Percentiles rank a stretch among this genome's conserved stretches.
Evolutionary conservation across 1,140 invertebrate species (phyloP).

Genomic region (Formica selysi): DNA sequence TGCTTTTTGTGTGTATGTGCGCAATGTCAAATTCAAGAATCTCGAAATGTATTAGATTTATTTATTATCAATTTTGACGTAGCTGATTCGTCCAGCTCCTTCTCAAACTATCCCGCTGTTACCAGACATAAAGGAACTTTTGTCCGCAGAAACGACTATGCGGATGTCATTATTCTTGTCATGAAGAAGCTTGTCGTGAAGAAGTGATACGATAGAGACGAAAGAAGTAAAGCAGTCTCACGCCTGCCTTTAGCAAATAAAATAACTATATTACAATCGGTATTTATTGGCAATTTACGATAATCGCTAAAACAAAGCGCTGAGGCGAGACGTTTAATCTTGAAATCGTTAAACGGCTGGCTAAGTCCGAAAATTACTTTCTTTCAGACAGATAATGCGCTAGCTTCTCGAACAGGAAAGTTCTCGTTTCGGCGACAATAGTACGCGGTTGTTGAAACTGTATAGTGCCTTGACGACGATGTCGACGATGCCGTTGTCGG

Average conservation of each 20-base stretch:
- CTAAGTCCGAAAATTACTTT: conserved; percentile 71
- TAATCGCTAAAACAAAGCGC: conserved; percentile 41
- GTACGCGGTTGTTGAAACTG: conserved; percentile 21
- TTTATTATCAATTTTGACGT: too few relatives aligned
- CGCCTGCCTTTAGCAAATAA: neutral
- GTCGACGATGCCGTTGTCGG: neutral
- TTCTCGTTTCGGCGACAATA: conserved; percentile 45
- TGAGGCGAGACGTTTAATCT: conserved; percentile 33
- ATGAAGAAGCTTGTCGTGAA: neutral
- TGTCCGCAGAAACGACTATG: conserved; percentile 7
- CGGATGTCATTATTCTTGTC: conserved; percentile 27
- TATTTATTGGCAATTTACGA: conserved; percentile 41
- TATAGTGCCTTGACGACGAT: neutral
- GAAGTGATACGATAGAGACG: neutral
- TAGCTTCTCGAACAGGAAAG: conserved; percentile 23
- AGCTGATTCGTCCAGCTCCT: too few relatives aligned
- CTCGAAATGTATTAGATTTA: too few relatives aligned
- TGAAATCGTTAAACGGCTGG: conserved; percentile 48
- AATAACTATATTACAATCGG: neutral
- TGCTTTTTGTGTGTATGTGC: too few relatives aligned
- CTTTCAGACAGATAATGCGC: conserved; percentile 67
- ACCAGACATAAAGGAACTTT: neutral
- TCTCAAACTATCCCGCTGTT: conserved; percentile 2
- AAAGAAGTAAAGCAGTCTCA: conserved; percentile 7
- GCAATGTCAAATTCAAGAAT: too few relatives aligned